Conservation (phyloP, 2,888 invertebrate species). For the Germaria angustata region DNA sequence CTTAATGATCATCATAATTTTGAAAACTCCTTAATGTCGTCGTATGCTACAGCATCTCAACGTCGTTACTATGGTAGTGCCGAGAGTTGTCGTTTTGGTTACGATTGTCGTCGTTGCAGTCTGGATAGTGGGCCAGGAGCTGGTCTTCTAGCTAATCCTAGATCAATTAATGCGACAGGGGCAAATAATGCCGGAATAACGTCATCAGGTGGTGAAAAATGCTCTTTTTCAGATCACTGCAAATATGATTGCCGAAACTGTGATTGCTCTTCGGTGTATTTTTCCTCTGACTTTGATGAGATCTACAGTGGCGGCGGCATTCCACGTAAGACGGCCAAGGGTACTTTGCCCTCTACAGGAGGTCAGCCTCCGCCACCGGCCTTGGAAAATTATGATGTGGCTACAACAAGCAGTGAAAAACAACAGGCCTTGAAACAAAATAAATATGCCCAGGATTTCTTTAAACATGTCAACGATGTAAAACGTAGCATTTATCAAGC, state of each 20-base stretch:
- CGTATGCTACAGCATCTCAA: conserved; percentile 73
- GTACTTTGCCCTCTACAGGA: conserved; percentile 73
- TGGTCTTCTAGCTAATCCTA: conserved; percentile 24
- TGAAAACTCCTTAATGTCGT: conserved; percentile 72
- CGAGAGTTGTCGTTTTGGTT: conserved; percentile 79
- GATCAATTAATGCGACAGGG: conserved; percentile 14
- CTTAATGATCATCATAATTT: conserved; percentile 76
- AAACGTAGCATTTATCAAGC: conserved; percentile 79
- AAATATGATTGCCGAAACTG: conserved; percentile 79
- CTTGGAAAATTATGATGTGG: conserved; percentile 50
- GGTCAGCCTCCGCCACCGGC: conserved; percentile 51
- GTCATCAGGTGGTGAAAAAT: conserved; percentile 74
- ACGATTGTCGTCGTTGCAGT: conserved; percentile 79
- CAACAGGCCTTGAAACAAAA: conserved; percentile 78
- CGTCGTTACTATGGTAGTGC: conserved; percentile 79
- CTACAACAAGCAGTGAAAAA: conserved; percentile 61
- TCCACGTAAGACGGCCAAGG: conserved; percentile 76
- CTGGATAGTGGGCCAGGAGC: conserved; percentile 72
- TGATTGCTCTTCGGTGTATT: conserved; percentile 80
- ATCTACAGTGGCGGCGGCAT: conserved; percentile 76
- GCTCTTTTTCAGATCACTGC: conserved; percentile 79
- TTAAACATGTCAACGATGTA: conserved; percentile 80
- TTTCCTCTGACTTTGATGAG: conserved; percentile 80
- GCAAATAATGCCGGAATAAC: conserved; percentile 58
- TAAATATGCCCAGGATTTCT: conserved; percentile 80